phyloP scores from a whole-genome alignment of 2,113 vertebrate genomes.

The Sitta europaea region DNA sequence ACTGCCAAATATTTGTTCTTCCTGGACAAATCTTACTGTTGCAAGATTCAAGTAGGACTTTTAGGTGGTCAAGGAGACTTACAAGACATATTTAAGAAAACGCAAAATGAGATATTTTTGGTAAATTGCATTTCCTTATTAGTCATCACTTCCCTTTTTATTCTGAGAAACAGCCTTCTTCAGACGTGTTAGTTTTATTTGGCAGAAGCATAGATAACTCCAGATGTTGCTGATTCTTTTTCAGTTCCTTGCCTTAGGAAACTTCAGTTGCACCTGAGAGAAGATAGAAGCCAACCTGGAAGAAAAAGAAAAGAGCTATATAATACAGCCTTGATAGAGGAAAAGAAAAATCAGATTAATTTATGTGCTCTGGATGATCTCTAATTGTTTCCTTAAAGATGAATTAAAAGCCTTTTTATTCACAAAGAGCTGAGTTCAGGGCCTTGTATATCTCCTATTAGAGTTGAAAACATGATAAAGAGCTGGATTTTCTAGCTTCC shows the following conservation, averaged over 20 bases:
- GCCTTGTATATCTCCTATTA: neutral
- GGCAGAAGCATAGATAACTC: slow-evolving; percentile 26
- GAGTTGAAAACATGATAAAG: neutral
- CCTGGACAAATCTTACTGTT: neutral
- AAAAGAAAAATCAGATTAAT: slow-evolving; percentile 43
- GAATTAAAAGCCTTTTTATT: slow-evolving; percentile 41
- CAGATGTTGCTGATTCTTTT: slow-evolving; percentile 46
- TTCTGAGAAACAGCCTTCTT: slow-evolving; percentile 37
- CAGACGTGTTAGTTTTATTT: neutral
- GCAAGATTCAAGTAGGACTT: neutral
- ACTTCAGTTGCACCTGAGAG: slow-evolving; percentile 53
- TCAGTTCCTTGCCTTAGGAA: slow-evolving; percentile 51
- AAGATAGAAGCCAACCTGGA: slow-evolving; percentile 46
- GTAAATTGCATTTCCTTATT: slow-evolving; percentile 42
- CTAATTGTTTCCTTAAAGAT: slow-evolving; percentile 47
- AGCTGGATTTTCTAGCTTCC: neutral
- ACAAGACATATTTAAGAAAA: slow-evolving; percentile 14
- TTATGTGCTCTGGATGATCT: neutral
- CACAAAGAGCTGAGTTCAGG: neutral
- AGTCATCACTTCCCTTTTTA: slow-evolving; percentile 41
- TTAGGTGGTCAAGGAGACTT: neutral
- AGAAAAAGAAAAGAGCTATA: slow-evolving; percentile 19
- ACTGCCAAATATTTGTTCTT: neutral
- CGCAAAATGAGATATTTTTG: slow-evolving; percentile 25
- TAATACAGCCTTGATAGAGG: slow-evolving; percentile 18